phyloP scores from a whole-genome alignment of 1,140 invertebrate genomes.

The Lycorma delicatula region DNA sequence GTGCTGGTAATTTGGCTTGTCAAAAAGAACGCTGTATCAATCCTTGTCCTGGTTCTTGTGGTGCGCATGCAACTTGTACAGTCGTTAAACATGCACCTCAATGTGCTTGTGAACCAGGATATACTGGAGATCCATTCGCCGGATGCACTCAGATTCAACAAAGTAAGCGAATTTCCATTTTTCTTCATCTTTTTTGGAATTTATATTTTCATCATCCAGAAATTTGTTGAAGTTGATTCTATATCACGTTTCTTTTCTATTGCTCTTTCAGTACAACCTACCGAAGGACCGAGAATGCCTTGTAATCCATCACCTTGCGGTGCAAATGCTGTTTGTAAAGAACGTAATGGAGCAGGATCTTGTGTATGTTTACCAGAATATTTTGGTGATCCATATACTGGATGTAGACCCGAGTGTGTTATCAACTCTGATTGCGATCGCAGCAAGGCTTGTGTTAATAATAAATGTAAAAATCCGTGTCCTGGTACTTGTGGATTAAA shows the following conservation, averaged over 20 bases:
- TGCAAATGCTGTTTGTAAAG: conserved; percentile 60
- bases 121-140: conserved; percentile 73
- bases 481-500: conserved; percentile 62
- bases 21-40: conserved; percentile 70
- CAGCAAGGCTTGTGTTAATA: conserved; percentile 56
- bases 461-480: conserved; percentile 69
- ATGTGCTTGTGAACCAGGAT: conserved; percentile 68
- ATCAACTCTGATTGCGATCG: conserved; percentile 61
- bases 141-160: conserved; percentile 50
- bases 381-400: conserved; percentile 56
- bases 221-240: conserved; percentile 37
- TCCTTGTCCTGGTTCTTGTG: conserved; percentile 78
- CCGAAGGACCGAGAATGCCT: conserved; percentile 43
- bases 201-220: conserved; percentile 39
- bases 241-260: conserved; percentile 27
- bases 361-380: conserved; percentile 58
- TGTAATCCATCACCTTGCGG: conserved; percentile 68
- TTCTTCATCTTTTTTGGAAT: background rate
- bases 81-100: conserved; percentile 73
- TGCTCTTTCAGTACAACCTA: conserved; percentile 30
- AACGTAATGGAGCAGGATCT: conserved; percentile 60
- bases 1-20: conserved; percentile 68
- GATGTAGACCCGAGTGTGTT: conserved; percentile 55
- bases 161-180: conserved; percentile 22
- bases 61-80: conserved; percentile 68